Evolutionary conservation across 2,113 vertebrate genomes (phyloP), one percentile per base, ranked within the genome.

Genomic region (Oriolus oriolus): DNA sequence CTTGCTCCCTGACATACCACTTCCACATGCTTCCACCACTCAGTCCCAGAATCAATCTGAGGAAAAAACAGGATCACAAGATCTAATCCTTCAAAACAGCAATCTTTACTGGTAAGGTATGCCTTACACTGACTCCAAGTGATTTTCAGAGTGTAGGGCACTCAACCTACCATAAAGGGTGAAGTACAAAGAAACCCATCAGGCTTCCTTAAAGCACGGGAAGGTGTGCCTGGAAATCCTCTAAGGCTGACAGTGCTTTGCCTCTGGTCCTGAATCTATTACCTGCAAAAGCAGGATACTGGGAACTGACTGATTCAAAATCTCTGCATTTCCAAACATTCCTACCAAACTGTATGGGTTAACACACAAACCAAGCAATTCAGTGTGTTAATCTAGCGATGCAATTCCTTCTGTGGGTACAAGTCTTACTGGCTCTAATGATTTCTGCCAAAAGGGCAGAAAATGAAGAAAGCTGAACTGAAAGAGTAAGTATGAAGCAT

Each of bases 221-320:
- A 6, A n/a, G 1, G 0, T 65, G 28, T 16, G 26, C 13, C 23
- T 53, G 16, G 0, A 3, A 82, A 27, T 18, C 7, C 20, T 66
- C 15, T n/a, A 16, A 28, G 30, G 14, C 2, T n/a, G 47, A n/a
- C 8, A 23, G 30, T 21, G 41, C 35, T 91, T 41, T 56, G 23
- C 12, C 24, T 63, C 44, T 87, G 39, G 5, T 70, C 23, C 50
- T 69, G 35, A 76, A 44, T 75, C 19, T 33, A 8, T 14, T 42
- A 16, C 11, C n/a, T 41, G 11, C 8, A 19, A 89, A 56, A 17
- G 35, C 26, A 90, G 54, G 22, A 27, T 66, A 37, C 10, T 27
- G 7, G 17, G 22, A 82, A 28, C 10, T 7, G 5, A 30, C 13
- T 61, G 14, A 28, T 79, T 28, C 44, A 44, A 47, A 22, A 75